Conservation (phyloP, 2,888 invertebrate genomes). For the Cryptocheilus praepositus region DNA sequence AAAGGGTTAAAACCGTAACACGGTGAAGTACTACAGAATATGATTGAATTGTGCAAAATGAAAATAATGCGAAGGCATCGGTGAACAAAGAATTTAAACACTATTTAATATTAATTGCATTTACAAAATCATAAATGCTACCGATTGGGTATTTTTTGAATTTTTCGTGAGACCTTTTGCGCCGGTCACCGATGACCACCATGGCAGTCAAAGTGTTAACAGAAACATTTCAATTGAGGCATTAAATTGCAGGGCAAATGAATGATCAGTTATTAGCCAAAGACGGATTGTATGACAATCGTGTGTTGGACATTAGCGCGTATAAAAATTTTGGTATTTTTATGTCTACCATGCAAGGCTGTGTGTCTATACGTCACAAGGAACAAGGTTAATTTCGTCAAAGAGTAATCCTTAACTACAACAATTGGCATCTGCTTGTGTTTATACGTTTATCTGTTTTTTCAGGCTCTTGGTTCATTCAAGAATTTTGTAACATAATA, state of each 20-base stretch:
- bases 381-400: conserved; percentile 42
- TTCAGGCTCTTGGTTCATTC: conserved; percentile 63
- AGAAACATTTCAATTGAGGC: not conserved
- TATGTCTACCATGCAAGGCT: conserved; percentile 58
- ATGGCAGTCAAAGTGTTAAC: too few relatives aligned
- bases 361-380: conserved; percentile 55
- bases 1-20: too few relatives aligned
- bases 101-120: too few relatives aligned
- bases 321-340: conserved; percentile 48
- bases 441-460: conserved; percentile 1
- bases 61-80: too few relatives aligned
- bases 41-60: too few relatives aligned
- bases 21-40: too few relatives aligned
- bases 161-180: too few relatives aligned
- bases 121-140: too few relatives aligned
- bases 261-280: conserved; percentile 19
- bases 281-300: conserved; percentile 27
- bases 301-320: conserved; percentile 22
- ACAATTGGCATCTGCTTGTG: not conserved
- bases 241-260: conserved; percentile 39
- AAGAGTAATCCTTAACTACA: not conserved
- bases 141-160: too few relatives aligned
- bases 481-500: conserved; percentile 54
- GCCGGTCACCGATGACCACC: too few relatives aligned
- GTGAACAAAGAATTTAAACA: too few relatives aligned